A percentile compares a stretch with the other conserved stretches of the same genome.
phyloP scores from a whole-genome alignment of 2,113 vertebrate genomes.

The Gorilla gorilla region DNA sequence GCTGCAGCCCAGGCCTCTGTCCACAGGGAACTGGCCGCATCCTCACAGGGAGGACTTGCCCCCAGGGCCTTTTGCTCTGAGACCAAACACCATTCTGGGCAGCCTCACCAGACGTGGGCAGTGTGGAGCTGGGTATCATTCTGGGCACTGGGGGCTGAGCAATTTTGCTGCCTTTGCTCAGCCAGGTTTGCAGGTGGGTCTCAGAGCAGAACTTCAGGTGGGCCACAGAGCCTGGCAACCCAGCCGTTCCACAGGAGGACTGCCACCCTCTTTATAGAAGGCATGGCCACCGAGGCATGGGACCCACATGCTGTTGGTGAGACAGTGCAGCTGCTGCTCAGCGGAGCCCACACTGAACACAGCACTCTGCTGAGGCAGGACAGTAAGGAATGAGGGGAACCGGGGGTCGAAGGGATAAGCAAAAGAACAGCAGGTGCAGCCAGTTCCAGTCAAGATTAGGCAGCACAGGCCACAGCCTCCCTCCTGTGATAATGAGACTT shows the following conservation, averaged over 20 bases:
- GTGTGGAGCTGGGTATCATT: background rate
- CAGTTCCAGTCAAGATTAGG: no score
- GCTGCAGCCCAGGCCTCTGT: background rate
- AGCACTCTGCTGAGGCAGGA: background rate
- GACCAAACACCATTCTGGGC: background rate
- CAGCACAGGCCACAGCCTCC: no score
- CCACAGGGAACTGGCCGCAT: rapidly evolving
- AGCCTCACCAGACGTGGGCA: background rate
- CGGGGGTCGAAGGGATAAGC: no score
- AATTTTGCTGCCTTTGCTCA: background rate
- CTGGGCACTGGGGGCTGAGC: background rate
- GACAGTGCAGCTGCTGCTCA: background rate
- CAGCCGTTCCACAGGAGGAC: background rate
- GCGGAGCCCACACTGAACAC: rapidly evolving
- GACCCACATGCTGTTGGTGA: background rate
- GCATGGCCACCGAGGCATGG: rapidly evolving
- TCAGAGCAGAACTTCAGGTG: rapidly evolving
- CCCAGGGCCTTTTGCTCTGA: rapidly evolving
- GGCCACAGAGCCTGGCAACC: rapidly evolving
- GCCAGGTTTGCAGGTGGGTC: background rate
- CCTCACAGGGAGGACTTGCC: background rate
- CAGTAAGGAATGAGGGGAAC: no score
- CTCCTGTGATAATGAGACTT: no score
- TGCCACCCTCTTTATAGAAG: background rate
- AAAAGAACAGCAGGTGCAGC: no score